A percentile compares a stretch with the other conserved stretches of the same genome.
Conservation (phyloP, 2,797 vertebrate species). For the Hozukius guyotensis region DNA sequence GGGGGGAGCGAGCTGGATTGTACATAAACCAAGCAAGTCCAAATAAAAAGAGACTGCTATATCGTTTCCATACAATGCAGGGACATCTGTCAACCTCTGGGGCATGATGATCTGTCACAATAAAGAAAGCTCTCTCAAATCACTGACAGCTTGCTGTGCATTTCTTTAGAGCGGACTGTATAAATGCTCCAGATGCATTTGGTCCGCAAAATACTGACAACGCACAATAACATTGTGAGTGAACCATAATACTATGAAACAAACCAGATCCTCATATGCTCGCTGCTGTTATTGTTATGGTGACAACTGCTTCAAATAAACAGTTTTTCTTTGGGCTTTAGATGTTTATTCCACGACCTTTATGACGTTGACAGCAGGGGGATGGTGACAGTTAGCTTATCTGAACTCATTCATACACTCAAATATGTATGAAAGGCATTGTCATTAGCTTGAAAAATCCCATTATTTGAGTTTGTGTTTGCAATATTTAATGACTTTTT, state of each 20-base stretch:
- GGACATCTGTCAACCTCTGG: conserved; percentile 81
- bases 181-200: conserved; percentile 68
- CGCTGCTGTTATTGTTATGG: conserved; percentile 55
- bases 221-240: conserved; percentile 31
- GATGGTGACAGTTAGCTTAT: conserved; percentile 43
- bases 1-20: conserved; percentile 47
- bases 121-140: conserved; percentile 74
- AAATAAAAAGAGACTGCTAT: conserved; percentile 73
- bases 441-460: neutral
- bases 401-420: conserved; percentile 18
- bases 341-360: conserved; percentile 76
- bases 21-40: conserved; percentile 73
- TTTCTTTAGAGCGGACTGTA: conserved; percentile 48
- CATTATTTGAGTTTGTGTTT: neutral
- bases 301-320: conserved; percentile 56
- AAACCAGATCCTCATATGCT: conserved; percentile 48
- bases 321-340: conserved; percentile 59
- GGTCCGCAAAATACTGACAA: conserved; percentile 54
- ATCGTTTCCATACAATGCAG: conserved; percentile 59
- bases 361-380: conserved; percentile 52
- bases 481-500: neutral
- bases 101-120: conserved; percentile 79
- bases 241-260: conserved; percentile 52
- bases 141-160: conserved; percentile 70
- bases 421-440: neutral